Evolutionary conservation across 2,888 invertebrate species (phyloP).

Genomic region (Heteropelma amictum): DNA sequence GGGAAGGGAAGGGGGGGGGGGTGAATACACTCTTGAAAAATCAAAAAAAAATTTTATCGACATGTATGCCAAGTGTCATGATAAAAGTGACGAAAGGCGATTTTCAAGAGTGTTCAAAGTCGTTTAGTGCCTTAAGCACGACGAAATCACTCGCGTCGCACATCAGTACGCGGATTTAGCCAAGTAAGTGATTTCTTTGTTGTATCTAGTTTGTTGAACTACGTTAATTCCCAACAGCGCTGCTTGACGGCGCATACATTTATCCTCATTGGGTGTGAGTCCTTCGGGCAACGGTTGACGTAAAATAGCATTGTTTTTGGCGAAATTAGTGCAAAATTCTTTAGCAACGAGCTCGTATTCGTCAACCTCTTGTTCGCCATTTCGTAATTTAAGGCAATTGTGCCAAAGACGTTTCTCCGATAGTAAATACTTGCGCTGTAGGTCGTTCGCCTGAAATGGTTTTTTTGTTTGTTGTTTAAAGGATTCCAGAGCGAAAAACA

Average conservation of each 20-base stretch:
- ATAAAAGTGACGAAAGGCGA: no score
- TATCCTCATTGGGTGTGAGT: conserved; percentile 78
- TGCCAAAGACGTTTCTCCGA: conserved; percentile 75
- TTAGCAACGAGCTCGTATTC: conserved; percentile 77
- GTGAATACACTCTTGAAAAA: no score
- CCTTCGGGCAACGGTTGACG: conserved; percentile 79
- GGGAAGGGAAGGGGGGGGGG: no score
- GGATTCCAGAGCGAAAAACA: neutral
- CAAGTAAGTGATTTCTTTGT: conserved; percentile 63
- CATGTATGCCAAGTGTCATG: no score
- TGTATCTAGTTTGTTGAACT: conserved; percentile 66
- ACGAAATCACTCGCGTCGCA: neutral
- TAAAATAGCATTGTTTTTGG: conserved; percentile 76
- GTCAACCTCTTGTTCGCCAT: conserved; percentile 21
- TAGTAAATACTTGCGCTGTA: conserved; percentile 71
- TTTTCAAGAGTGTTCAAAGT: no score
- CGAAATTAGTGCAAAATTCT: conserved; percentile 78
- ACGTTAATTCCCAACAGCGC: conserved; percentile 78
- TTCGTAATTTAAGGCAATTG: conserved; percentile 67
- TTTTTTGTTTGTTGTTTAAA: neutral
- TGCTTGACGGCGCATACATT: conserved; percentile 79
- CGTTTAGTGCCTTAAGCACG: no score
- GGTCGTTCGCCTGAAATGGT: conserved; percentile 63
- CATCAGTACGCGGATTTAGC: conserved; percentile 48
- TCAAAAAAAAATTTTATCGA: no score